A percentile compares a stretch with the other conserved stretches of the same genome.
phyloP scores from a whole-genome alignment of 2,888 invertebrate species.

The Hermaeophaga mercurialis region DNA sequence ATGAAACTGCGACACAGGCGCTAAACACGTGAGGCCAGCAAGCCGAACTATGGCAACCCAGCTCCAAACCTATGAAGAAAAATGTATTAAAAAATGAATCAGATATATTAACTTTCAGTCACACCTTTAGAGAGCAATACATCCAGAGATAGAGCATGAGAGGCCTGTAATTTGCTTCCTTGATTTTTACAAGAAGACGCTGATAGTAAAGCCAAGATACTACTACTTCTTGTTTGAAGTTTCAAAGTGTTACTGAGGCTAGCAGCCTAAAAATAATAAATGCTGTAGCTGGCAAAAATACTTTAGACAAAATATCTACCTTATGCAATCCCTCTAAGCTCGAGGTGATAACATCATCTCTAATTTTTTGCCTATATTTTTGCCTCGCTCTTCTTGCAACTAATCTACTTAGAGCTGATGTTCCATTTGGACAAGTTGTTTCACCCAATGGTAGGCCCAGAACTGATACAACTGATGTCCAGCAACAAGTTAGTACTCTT shows the following conservation, averaged over 20 bases:
- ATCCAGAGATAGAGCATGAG: conserved; percentile 91
- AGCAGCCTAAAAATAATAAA: conserved; percentile 68
- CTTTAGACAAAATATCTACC: conserved; percentile 47
- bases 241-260: conserved; percentile 86
- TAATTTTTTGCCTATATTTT: conserved; percentile 65
- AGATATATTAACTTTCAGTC: neutral
- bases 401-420: conserved; percentile 62
- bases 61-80: conserved; percentile 70
- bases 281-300: no score
- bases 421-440: conserved; percentile 48
- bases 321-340: conserved; percentile 90
- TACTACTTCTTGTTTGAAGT: conserved; percentile 88
- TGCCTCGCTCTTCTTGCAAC: conserved; percentile 63
- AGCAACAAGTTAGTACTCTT: conserved; percentile 85
- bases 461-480: conserved; percentile 90
- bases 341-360: conserved; percentile 81
- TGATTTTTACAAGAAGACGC: conserved; percentile 87
- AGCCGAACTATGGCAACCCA: conserved; percentile 89
- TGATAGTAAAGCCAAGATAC: conserved; percentile 84
- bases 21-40: conserved; percentile 97
- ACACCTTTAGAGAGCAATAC: conserved; percentile 70
- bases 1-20: conserved; percentile 90
- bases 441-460: conserved; percentile 77
- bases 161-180: conserved; percentile 79
- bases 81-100: neutral